phyloP scores from a whole-genome alignment of 2,797 vertebrate species.

The Huso huso region DNA sequence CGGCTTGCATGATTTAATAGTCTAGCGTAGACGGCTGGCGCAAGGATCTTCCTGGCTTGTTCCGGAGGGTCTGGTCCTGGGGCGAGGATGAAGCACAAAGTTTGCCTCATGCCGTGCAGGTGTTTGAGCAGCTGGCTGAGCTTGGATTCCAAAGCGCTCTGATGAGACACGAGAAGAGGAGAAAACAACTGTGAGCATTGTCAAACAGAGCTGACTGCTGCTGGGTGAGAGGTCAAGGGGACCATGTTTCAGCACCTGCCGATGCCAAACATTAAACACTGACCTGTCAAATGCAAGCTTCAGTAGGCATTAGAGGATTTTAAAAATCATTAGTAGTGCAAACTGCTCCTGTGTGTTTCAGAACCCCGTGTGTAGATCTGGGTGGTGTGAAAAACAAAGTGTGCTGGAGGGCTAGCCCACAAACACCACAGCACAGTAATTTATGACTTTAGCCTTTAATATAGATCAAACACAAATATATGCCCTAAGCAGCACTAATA shows the following conservation, averaged over 20 bases:
- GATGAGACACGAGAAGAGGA: constrained; percentile 24
- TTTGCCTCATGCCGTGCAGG: constrained; percentile 48
- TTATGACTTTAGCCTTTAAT: constrained; percentile 35
- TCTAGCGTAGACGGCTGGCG: constrained; percentile 26
- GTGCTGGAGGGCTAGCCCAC: constrained; percentile 4
- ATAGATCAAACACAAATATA: constrained; percentile 45
- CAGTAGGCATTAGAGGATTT: constrained; percentile 12
- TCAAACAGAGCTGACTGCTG: constrained; percentile 12
- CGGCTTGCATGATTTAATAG: constrained; percentile 39
- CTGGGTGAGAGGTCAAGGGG: too few relatives aligned
- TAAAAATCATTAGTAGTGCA: constrained; percentile 14
- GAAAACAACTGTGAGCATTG: constrained; percentile 22
- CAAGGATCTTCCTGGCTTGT: constrained; percentile 24
- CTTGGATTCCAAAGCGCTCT: constrained; percentile 43
- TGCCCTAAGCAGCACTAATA: constrained; percentile 16
- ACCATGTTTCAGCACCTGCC: constrained; percentile 8
- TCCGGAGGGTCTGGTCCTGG: constrained; percentile 30
- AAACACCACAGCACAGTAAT: constrained; percentile 20
- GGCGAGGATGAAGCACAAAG: constrained; percentile 38
- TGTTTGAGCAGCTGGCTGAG: constrained; percentile 50
- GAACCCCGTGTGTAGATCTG: constrained; percentile 24
- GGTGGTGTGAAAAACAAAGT: constrained; percentile 28
- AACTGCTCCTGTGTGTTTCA: constrained; percentile 29
- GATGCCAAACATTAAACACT: background rate
- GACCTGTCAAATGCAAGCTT: background rate